Conservation (phyloP, 2,797 vertebrate genomes). For the Cossypha niveicapilla region DNA sequence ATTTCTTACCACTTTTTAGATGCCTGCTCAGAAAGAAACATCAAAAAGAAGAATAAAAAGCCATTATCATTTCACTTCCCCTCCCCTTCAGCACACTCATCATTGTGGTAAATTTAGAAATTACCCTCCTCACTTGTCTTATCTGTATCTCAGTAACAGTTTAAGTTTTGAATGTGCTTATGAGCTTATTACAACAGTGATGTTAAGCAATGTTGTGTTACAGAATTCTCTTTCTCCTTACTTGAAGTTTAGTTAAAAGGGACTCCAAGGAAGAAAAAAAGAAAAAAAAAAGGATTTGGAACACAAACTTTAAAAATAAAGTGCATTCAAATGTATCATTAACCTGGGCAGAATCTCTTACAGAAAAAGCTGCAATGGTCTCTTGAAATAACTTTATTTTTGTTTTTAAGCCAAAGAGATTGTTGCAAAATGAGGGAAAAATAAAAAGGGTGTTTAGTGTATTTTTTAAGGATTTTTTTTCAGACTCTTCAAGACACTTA, state of each 20-base stretch:
- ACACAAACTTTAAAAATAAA: neutral
- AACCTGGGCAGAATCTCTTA: neutral
- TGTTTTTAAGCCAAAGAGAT: neutral
- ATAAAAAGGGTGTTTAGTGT: fast-evolving
- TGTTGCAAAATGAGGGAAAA: neutral
- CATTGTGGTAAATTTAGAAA: neutral
- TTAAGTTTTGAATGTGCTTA: neutral
- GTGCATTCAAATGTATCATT: neutral
- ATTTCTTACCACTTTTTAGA: neutral
- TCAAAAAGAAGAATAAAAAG: neutral
- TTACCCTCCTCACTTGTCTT: neutral
- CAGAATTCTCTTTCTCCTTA: neutral
- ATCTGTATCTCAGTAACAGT: neutral
- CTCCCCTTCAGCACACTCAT: neutral
- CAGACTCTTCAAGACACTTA: neutral
- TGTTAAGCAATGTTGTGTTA: neutral
- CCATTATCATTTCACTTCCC: neutral
- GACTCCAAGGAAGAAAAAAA: neutral
- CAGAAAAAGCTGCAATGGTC: neutral
- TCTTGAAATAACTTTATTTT: neutral
- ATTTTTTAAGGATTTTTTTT: neutral
- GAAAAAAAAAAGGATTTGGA: neutral
- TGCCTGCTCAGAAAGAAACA: neutral
- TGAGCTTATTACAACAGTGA: neutral
- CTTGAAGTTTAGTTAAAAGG: neutral